Evolutionary conservation across 2,113 vertebrate species (phyloP).

Genomic region (Pteropus alecto): DNA sequence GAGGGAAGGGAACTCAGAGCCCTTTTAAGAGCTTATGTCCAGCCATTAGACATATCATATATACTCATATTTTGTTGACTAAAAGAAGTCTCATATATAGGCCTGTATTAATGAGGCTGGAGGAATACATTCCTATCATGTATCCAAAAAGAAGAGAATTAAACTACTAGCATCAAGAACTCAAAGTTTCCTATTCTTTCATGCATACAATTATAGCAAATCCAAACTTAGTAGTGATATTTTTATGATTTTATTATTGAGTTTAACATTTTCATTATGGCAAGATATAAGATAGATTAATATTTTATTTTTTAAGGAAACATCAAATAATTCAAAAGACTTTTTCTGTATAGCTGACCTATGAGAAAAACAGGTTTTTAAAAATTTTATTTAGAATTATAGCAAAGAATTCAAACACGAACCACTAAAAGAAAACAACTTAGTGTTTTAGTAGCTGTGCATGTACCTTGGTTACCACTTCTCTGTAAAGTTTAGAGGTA

Average conservation of each 20-base stretch:
- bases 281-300: not conserved
- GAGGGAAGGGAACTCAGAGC: fast-evolving
- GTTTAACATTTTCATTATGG: not conserved
- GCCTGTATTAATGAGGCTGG: not conserved
- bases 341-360: not conserved
- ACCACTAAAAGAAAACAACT: not conserved
- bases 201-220: not conserved
- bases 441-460: not conserved
- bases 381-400: not conserved
- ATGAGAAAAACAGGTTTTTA: not conserved
- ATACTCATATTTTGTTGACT: not conserved
- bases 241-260: not conserved
- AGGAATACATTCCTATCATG: not conserved
- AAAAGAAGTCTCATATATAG: not conserved
- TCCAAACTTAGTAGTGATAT: not conserved
- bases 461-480: not conserved
- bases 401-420: not conserved
- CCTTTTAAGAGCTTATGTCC: not conserved
- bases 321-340: not conserved
- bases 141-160: not conserved
- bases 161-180: not conserved
- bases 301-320: not conserved
- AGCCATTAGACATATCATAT: not conserved
- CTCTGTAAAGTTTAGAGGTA: not conserved
- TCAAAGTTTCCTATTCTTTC: not conserved